Conservation (phyloP, 2,888 invertebrate species). For the Gandaritis pyraliata region DNA sequence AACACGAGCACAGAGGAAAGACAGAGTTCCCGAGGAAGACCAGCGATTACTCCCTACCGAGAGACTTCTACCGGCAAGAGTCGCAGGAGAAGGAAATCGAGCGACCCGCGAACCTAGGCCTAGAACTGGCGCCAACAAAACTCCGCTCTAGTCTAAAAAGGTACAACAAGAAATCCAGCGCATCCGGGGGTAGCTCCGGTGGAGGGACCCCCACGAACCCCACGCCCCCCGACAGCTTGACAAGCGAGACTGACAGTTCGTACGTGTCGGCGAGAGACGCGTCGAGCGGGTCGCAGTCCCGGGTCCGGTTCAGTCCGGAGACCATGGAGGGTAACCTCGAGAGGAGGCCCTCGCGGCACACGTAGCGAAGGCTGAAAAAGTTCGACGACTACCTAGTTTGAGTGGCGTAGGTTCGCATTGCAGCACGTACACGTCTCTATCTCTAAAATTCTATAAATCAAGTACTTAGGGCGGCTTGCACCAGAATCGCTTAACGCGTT, state of each 20-base stretch:
- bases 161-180: conserved; percentile 84
- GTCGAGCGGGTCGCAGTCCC: conserved; percentile 87
- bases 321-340: conserved; percentile 83
- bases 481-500: too few species aligned
- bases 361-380: conserved; percentile 81
- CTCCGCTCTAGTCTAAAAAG: conserved; percentile 92
- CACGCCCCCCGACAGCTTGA: conserved; percentile 93
- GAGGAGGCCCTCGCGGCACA: conserved; percentile 63
- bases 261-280: conserved; percentile 94
- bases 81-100: conserved; percentile 71
- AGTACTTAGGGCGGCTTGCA: too few species aligned
- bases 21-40: conserved; percentile 71
- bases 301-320: conserved; percentile 92
- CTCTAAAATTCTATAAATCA: too few species aligned
- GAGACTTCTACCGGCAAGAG: conserved; percentile 72
- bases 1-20: conserved; percentile 64
- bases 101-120: conserved; percentile 79
- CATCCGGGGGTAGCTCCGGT: conserved; percentile 85
- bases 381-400: conserved; percentile 81
- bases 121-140: conserved; percentile 88
- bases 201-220: conserved; percentile 92
- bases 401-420: conserved; percentile 37
- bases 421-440: conserved; percentile 1
- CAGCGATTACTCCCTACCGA: conserved; percentile 68
- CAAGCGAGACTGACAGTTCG: conserved; percentile 93